Base-by-base conservation (phyloP, 1,140 invertebrate genomes). In the Vollenhovia emeryi region DNA sequence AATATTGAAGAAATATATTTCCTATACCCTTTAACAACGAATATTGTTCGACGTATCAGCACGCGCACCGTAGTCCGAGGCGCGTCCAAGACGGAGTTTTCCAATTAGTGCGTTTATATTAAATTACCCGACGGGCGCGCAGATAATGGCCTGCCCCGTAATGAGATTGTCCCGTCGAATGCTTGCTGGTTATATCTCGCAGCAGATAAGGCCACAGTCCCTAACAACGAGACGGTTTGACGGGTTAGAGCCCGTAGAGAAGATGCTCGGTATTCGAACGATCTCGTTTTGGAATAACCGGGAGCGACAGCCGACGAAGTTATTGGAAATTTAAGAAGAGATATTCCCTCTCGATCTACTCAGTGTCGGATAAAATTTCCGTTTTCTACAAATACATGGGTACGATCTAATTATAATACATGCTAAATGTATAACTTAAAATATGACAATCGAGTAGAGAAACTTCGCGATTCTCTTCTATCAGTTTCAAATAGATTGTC, bases 101-200 rank as follows among this genome's bases (percentile, higher is more conserved):
- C 76, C 88, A 89, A 89, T 89, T 89, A 89, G 78, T 84, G 75
- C 87, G 76, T 89, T 89, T 89, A 83, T 88, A 89, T 89, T 86
- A 68, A 89, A 89, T 89, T 86, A 88, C 57, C 57, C 64, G 50
- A 71, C 40, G 73, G 66, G 78, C 76, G 52, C 33, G 64, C 57
- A 33, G 88, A 89, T 89, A 89, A 89, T 89, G 76, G 88, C 30
- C 45, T 76, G 84, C 48, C 60, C 62, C 84, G 64, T 89, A 89
- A 89, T 86, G 88, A 89, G 88, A 89, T 89, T 84, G 88, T 88
- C 87, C 84, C 73, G 78, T 89, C 87, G 88, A 89, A 88, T 89
- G 88, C 87, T 55, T 71, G 71, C 30, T 48, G 74, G 62, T 89
- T 88, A 89, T 88, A 86, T 88, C 87, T 86, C 57, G 71, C 64